Evolutionary conservation across 2,113 vertebrate genomes (phyloP), one percentile per base, ranked within the genome.

Genomic region (Nothoprocta pentlandii): DNA sequence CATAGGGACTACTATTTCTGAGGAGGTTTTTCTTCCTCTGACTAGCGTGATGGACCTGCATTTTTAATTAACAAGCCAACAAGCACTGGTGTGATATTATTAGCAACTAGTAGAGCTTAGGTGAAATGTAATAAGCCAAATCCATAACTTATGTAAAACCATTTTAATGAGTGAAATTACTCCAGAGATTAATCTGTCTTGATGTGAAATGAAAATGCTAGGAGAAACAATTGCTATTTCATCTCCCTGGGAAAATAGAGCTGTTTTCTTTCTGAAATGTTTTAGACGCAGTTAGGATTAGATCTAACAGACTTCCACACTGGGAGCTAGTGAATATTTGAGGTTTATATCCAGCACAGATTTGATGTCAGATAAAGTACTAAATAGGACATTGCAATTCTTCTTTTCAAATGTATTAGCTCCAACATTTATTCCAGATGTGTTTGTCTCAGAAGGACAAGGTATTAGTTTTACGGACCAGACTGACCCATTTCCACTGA

Each of bases 11-110:
- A 58, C 74, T 30, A 11, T 88, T 95, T 93, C 71, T 86, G 85
- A 95, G 74, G 51, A 89, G 66, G 4, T 30, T 97, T 93, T 81
- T 59, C 1, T 22, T 86, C 71, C 87, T 89, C 46, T 88, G 82
- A 92, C 81, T 66, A 83, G 58, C 39, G 79, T 97, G 95, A 96
- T 93, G 90, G 94, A 92, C 91, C 83, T 85, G 59, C 21, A 80
- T 88, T 96, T 97, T 95, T 94, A 94, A 96, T 97, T 97, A 95
- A 80, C n/a, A 81, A 94, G 92, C 91, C 64, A 54, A 82, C 77
- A 93, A 83, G 64, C 17, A 13, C 21, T 80, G 12, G 32, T 71
- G 32, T 87, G 56, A 26, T 75, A 59, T 47, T 30, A 44, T 41
- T 73, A 47, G 63, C 66, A 42, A 34, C 22, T 71, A 61, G 56